Percentiles rank a stretch among this genome's conserved stretches.
Evolutionary conservation across 2,797 vertebrate species (phyloP).

Genomic region (Holocentrus rufus): DNA sequence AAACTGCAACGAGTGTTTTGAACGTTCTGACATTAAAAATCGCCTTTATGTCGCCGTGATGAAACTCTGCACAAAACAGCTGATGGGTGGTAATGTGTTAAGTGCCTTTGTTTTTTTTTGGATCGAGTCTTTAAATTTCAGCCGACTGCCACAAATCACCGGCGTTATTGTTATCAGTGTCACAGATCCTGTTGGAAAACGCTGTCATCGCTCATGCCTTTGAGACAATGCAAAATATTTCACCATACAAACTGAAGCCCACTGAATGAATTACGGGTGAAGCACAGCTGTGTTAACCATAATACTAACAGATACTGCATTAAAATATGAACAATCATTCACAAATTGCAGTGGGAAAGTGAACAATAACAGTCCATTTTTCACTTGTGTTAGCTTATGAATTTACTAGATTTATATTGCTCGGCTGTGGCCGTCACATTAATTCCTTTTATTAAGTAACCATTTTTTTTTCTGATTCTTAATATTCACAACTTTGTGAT

Average conservation of each 20-base stretch:
- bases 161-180: constrained; percentile 56
- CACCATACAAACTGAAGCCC: too few relatives aligned
- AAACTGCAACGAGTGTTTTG: too few relatives aligned
- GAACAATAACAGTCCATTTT: constrained; percentile 21
- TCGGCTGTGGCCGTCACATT: constrained; percentile 37
- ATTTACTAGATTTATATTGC: neutral
- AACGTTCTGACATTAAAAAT: too few relatives aligned
- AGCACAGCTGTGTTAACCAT: neutral
- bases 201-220: constrained; percentile 62
- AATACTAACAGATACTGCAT: constrained; percentile 11
- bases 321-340: constrained; percentile 18
- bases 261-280: neutral
- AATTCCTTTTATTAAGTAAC: constrained; percentile 52
- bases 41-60: too few relatives aligned
- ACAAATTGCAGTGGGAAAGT: constrained; percentile 1
- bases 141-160: constrained; percentile 58
- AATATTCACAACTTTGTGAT: constrained; percentile 64
- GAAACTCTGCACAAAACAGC: neutral
- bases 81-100: neutral
- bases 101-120: constrained; percentile 32
- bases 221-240: constrained; percentile 7
- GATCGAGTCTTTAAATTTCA: constrained; percentile 55
- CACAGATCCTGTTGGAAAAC: constrained; percentile 58
- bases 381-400: constrained; percentile 41
- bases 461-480: constrained; percentile 44